phyloP scores from a whole-genome alignment of 92 coral and sea anemone species.

The Siderastrea radians region DNA sequence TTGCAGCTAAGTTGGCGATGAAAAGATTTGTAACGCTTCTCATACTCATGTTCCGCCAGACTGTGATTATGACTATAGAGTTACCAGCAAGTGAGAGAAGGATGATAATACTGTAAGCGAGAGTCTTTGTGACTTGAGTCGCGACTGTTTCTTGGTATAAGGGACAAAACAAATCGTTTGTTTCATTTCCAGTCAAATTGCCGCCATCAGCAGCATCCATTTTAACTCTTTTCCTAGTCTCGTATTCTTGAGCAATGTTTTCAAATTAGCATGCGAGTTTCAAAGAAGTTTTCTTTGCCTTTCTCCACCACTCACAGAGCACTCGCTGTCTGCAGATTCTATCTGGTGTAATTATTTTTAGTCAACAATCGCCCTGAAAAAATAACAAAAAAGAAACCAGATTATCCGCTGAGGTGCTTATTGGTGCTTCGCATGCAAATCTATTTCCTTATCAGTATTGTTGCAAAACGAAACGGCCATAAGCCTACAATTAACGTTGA shows the following conservation, averaged over 20 bases:
- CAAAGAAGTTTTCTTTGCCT: neutral
- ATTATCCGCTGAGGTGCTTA: neutral
- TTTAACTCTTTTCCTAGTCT: neutral
- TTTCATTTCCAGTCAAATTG: constrained; percentile 33
- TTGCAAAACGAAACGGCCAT: neutral
- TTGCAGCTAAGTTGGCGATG: constrained; percentile 87
- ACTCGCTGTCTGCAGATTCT: neutral
- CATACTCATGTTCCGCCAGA: constrained; percentile 79
- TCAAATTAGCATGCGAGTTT: neutral
- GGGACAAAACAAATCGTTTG: constrained; percentile 51
- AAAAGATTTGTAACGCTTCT: constrained; percentile 84
- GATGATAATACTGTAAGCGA: constrained; percentile 71
- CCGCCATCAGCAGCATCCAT: neutral
- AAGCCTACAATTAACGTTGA: neutral
- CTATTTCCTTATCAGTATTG: neutral
- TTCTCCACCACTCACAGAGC: neutral
- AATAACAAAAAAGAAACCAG: neutral
- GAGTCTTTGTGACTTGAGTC: constrained; percentile 68
- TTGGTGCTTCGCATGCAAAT: constrained; percentile 7
- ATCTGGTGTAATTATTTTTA: neutral
- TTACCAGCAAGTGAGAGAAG: constrained; percentile 79
- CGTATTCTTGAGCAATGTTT: neutral
- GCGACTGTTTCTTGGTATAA: constrained; percentile 60
- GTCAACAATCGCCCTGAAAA: constrained; percentile 11
- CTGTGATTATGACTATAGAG: constrained; percentile 78